Conservation (phyloP, 2,888 invertebrate species). For the Ormyrus labotus region DNA sequence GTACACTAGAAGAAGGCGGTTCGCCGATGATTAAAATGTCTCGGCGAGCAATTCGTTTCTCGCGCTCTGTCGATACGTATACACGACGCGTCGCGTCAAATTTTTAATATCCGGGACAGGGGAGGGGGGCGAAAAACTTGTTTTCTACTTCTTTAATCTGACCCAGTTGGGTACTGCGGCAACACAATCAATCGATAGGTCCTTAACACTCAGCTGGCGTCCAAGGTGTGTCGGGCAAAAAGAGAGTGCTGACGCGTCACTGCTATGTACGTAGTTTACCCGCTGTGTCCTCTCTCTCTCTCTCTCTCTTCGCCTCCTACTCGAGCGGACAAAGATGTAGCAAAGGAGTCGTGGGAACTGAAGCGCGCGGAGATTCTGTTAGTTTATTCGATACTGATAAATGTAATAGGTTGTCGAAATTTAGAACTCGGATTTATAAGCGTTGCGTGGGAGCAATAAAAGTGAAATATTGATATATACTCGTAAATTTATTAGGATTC, state of each 20-base stretch:
- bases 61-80: neutral
- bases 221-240: conserved; percentile 34
- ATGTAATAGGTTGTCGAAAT: too few species aligned
- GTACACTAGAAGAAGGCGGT: too few species aligned
- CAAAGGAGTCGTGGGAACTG: too few species aligned
- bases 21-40: neutral
- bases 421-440: too few species aligned
- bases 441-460: too few species aligned
- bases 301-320: too few species aligned
- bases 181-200: conserved; percentile 65
- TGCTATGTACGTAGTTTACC: neutral
- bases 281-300: too few species aligned
- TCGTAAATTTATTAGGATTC: too few species aligned
- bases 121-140: neutral
- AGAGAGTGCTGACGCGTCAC: conserved; percentile 24
- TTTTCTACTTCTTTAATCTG: conserved; percentile 56
- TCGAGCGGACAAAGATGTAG: too few species aligned
- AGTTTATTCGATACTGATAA: too few species aligned
- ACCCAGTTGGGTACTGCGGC: conserved; percentile 63
- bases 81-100: neutral
- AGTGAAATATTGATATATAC: too few species aligned
- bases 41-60: conserved; percentile 13
- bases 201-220: conserved; percentile 60
- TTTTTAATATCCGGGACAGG: conserved; percentile 35
- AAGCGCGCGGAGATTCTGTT: too few species aligned